Conservation (phyloP, 2,888 invertebrate species). For the Geotrupes spiniger region DNA sequence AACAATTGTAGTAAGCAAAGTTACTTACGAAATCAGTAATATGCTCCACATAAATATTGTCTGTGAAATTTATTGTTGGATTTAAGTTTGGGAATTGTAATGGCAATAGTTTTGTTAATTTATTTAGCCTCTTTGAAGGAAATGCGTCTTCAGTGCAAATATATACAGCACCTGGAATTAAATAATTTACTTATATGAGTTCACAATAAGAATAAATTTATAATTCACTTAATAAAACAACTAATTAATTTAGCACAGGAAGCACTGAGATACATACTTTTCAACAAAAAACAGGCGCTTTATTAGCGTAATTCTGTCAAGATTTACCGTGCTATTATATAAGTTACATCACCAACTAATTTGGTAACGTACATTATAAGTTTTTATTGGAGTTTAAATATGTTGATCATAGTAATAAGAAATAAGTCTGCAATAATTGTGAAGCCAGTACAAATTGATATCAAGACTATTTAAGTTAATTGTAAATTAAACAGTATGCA, state of each 20-base stretch:
- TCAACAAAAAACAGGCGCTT: too few relatives aligned
- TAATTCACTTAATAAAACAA: too few relatives aligned
- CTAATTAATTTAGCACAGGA: too few relatives aligned
- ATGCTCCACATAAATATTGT: constrained; percentile 66
- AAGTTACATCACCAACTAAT: too few relatives aligned
- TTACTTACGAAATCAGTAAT: constrained; percentile 55
- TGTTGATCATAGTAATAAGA: too few relatives aligned
- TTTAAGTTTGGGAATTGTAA: constrained; percentile 38
- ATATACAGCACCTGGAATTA: constrained; percentile 63
- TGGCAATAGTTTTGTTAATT: constrained; percentile 51
- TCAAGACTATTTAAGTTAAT: not conserved
- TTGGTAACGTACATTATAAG: too few relatives aligned
- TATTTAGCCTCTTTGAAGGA: constrained; percentile 65
- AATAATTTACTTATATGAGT: too few relatives aligned
- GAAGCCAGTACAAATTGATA: constrained; percentile 7
- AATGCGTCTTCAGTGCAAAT: constrained; percentile 78
- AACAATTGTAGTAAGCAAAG: constrained; percentile 3
- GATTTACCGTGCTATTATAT: too few relatives aligned
- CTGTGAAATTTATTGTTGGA: constrained; percentile 52
- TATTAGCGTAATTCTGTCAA: too few relatives aligned
- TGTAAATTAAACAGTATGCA: not conserved
- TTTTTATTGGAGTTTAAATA: too few relatives aligned
- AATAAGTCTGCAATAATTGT: too few relatives aligned
- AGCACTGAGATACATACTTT: too few relatives aligned
- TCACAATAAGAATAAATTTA: constrained; percentile 3